Conservation (phyloP, 2,113 vertebrate species). For the Daboia siamensis region DNA sequence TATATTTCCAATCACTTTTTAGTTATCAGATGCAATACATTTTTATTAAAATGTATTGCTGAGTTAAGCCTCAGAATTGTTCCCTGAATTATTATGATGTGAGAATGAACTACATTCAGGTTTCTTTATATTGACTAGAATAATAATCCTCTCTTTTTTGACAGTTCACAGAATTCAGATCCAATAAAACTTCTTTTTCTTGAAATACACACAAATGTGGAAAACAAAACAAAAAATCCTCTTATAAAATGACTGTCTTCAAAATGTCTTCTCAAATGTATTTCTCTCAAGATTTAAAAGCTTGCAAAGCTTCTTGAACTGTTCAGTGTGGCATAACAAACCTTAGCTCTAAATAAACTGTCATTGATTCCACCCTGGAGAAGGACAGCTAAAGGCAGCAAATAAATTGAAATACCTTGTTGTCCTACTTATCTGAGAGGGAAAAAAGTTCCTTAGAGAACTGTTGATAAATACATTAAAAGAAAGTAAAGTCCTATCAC, state of each 20-base stretch:
- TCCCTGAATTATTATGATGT: conserved; percentile 22
- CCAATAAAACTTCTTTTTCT: conserved; percentile 41
- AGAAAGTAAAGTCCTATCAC: not conserved
- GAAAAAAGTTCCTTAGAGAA: not conserved
- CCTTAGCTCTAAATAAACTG: conserved; percentile 42
- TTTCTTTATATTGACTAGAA: conserved; percentile 34
- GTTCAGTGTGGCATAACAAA: conserved; percentile 16
- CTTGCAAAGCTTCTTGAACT: conserved; percentile 44
- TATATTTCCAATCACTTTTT: conserved; percentile 27
- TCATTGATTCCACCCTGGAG: conserved; percentile 28
- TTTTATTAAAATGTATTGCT: conserved; percentile 12
- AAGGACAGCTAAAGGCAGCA: conserved; percentile 18
- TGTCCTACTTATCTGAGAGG: conserved; percentile 8
- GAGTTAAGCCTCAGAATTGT: conserved; percentile 25
- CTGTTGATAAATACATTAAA: not conserved
- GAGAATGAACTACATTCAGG: conserved; percentile 52
- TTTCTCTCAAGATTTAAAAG: conserved; percentile 36
- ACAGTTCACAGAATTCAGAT: conserved; percentile 33
- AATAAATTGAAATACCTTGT: conserved; percentile 10
- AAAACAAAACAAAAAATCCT: conserved; percentile 4
- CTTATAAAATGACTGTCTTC: conserved; percentile 32
- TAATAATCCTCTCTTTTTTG: conserved; percentile 30
- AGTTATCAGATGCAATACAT: conserved; percentile 33
- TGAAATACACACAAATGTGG: conserved; percentile 40
- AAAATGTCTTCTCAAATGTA: conserved; percentile 44